A percentile compares a stretch with the other conserved stretches of the same genome.
Conservation (phyloP, 2,797 vertebrate genomes). For the Eulemur mongoz region DNA sequence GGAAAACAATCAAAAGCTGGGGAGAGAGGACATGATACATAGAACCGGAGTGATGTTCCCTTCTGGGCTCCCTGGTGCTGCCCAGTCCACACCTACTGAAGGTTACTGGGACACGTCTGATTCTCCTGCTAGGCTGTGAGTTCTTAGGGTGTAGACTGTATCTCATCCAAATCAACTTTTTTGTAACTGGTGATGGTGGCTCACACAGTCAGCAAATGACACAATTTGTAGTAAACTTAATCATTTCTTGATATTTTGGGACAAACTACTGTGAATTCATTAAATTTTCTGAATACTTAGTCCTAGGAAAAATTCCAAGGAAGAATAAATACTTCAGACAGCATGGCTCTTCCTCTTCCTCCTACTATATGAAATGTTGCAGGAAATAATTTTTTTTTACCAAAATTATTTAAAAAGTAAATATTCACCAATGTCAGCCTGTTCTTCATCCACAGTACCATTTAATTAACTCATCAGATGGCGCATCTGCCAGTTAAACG, state of each 20-base stretch:
- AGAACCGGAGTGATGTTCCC: rapidly evolving
- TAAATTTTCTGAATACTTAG: neutral
- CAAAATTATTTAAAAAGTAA: neutral
- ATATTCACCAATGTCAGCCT: neutral
- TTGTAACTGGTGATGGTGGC: neutral
- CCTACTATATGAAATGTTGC: rapidly evolving
- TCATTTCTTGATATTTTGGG: neutral
- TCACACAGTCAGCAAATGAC: neutral
- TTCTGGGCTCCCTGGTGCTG: rapidly evolving
- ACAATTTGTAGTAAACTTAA: rapidly evolving
- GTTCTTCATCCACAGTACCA: no score
- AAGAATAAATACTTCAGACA: neutral
- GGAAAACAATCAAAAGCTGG: neutral
- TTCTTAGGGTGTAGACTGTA: neutral
- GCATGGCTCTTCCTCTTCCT: rapidly evolving
- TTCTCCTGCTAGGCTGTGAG: neutral
- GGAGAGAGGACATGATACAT: rapidly evolving
- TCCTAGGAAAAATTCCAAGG: neutral
- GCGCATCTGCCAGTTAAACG: neutral
- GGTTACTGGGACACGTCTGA: rapidly evolving
- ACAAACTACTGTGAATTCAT: neutral
- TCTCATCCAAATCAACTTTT: neutral
- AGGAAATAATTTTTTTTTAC: neutral
- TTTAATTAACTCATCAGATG: neutral
- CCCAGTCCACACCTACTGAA: rapidly evolving